Conservation (phyloP, 1,140 invertebrate genomes). For the Myzus persicae region DNA sequence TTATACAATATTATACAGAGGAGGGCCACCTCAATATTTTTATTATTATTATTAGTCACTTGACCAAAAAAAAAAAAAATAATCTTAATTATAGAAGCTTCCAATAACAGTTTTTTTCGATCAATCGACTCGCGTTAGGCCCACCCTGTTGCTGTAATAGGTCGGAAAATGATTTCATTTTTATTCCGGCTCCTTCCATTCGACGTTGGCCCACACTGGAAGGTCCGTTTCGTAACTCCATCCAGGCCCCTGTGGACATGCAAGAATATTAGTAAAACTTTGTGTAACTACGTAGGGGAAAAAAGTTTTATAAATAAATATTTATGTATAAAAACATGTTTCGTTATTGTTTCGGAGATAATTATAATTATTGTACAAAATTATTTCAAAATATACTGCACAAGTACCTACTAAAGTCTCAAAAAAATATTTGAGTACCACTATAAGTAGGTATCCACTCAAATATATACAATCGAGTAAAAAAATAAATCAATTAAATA, state of each 20-base stretch:
- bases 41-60: neutral
- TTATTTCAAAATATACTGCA: neutral
- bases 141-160: neutral
- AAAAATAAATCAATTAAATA: too few relatives aligned
- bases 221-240: slow-evolving; percentile 90
- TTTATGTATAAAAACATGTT: neutral
- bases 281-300: neutral
- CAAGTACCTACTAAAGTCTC: too few relatives aligned
- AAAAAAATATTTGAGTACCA: too few relatives aligned
- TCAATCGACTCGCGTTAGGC: neutral
- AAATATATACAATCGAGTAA: too few relatives aligned
- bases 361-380: neutral
- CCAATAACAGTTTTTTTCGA: neutral
- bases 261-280: neutral
- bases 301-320: neutral
- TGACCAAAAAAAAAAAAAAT: neutral
- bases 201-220: slow-evolving; percentile 84
- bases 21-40: neutral
- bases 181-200: slow-evolving; percentile 73
- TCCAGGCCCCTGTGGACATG: slow-evolving; percentile 74
- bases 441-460: too few relatives aligned
- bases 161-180: neutral
- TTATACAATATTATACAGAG: neutral
- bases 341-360: neutral
- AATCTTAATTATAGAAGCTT: neutral